Evolutionary conservation across 1,140 invertebrate genomes (phyloP), one percentile per base, ranked within the genome.

Genomic region (Neodiprion pinetum): DNA sequence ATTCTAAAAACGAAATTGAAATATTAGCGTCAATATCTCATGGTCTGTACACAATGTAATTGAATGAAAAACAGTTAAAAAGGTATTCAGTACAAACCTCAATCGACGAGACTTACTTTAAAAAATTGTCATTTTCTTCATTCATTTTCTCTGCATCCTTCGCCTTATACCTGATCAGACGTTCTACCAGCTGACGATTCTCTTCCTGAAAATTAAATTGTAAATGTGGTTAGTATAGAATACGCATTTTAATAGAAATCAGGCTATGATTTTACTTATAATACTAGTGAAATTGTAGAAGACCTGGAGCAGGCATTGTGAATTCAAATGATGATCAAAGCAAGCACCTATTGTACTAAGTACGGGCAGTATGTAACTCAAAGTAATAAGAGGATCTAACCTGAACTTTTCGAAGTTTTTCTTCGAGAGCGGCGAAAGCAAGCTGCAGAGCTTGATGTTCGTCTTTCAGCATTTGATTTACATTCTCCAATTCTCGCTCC

Each of bases 101-200:
- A 14, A 69, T 0, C 10, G 21, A 14, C 76, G 79, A 72, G 50
- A 90, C 92, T 92, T 91, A 95, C 94, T 94, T 95, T 75, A 97
- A 87, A 85, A 96, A 95, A 85, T 94, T 94, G 88, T 98, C 96
- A 90, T 98, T 98, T 88, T 98, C 96, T 89, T 96, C 94, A 84
- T 98, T 98, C 91, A 98, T 92, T 88, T 94, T 94, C 82, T 98
- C 97, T 11, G 97, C 97, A 91, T 98, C 96, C 89, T 95, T 95
- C 14, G 95, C 93, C 90, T 98, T 98, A 80, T 96, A 95, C 75
- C 94, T 94, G 85, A 98, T 97, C 80, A 97, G 92, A 74, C 96
- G 90, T 70, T 96, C 94, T 50, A 99, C 91, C 61, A 99, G 88
- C 77, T 96, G 93, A 49, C 93, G 90, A 90, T 98, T 97, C 90